These are phyloP conservation scores for Urechis unicinctus DNA, from an alignment of 2,888 invertebrate genomes.

Conservation along the genomic window DNA sequence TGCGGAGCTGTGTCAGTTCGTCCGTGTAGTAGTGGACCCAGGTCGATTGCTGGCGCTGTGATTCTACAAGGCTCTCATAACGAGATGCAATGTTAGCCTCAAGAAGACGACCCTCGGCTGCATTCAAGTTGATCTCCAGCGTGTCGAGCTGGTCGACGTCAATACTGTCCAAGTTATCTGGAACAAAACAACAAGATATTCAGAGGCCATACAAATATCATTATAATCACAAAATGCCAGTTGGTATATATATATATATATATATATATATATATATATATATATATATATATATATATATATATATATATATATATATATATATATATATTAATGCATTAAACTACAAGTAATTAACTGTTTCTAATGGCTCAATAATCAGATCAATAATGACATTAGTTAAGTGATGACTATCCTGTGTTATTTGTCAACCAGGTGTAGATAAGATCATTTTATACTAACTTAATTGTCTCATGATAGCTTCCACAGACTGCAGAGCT, in stretches of 20 bases:
- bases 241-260: no score
- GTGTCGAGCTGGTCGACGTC: constrained; percentile 44
- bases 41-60: constrained; percentile 11
- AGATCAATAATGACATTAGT: no score
- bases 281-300: no score
- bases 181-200: neutral
- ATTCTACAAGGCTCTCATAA: constrained; percentile 25
- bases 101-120: constrained; percentile 34
- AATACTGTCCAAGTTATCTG: constrained; percentile 23
- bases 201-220: neutral
- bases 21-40: constrained; percentile 26
- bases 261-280: no score
- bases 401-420: no score
- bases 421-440: no score
- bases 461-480: constrained; percentile 40
- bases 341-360: no score
- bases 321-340: no score
- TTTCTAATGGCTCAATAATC: no score
- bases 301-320: no score
- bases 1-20: constrained; percentile 30
- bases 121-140: constrained; percentile 44
- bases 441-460: constrained; percentile 5
- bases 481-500: constrained; percentile 70
- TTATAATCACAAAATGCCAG: no score
- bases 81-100: constrained; percentile 36